phyloP scores from a whole-genome alignment of 2,888 invertebrate species.

The Deilephila porcellus region DNA sequence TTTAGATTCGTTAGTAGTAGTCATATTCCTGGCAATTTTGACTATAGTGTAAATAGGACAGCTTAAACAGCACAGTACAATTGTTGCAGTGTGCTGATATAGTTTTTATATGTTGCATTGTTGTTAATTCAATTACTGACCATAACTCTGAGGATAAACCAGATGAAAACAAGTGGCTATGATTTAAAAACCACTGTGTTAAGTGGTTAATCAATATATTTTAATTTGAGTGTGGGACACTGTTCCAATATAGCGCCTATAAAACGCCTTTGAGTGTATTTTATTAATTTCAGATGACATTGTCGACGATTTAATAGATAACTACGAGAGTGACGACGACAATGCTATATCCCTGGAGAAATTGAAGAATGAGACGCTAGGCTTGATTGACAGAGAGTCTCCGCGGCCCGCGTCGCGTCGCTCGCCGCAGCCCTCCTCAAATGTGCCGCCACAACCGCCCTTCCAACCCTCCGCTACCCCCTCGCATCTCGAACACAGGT shows the following conservation, averaged over 20 bases:
- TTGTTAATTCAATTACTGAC: too few species aligned
- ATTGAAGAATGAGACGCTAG: conserved; percentile 88
- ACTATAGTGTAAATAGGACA: not conserved
- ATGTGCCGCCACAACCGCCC: conserved; percentile 88
- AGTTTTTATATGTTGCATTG: not conserved
- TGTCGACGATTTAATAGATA: conserved; percentile 68
- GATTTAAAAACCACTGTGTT: too few species aligned
- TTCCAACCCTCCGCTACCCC: conserved; percentile 97
- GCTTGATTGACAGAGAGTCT: conserved; percentile 45
- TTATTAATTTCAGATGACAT: conserved; percentile 56
- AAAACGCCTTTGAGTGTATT: not conserved
- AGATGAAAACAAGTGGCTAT: too few species aligned
- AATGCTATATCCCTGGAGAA: conserved; percentile 90
- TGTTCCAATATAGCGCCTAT: too few species aligned
- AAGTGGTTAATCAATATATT: too few species aligned
- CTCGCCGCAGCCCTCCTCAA: conserved; percentile 61
- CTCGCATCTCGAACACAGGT: conserved; percentile 89
- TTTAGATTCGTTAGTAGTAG: not conserved
- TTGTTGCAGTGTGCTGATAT: too few species aligned
- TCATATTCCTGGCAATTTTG: not conserved
- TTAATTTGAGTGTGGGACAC: too few species aligned
- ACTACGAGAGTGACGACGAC: conserved; percentile 88
- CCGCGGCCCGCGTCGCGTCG: conserved; percentile 62
- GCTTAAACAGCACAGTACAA: too few species aligned
- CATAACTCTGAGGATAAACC: too few species aligned